Evolutionary conservation across 2,797 vertebrate genomes (phyloP).

Genomic region (Eurystomus glaucurus): DNA sequence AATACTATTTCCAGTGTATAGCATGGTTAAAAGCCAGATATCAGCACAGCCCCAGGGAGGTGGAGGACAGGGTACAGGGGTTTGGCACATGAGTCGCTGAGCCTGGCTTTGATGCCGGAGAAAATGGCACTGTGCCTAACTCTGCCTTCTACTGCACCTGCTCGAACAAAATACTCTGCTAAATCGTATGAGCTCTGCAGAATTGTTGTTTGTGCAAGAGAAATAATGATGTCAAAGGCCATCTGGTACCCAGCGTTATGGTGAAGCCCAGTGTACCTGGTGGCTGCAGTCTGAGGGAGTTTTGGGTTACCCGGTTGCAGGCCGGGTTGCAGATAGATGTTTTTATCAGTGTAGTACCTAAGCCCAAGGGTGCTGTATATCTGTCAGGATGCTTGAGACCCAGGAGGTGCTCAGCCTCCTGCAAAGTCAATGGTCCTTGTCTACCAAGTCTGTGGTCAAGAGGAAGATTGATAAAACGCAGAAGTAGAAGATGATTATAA

Average conservation of each 20-base stretch:
- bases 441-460: not conserved
- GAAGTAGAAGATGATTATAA: too few species aligned
- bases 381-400: not conserved
- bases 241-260: fast-evolving
- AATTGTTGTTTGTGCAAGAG: too few species aligned
- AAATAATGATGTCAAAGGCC: not conserved
- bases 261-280: not conserved
- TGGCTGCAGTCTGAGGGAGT: not conserved
- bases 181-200: not conserved
- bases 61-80: fast-evolving
- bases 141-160: too few species aligned
- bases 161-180: not conserved
- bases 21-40: not conserved
- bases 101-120: not conserved
- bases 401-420: fast-evolving
- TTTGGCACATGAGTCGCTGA: not conserved
- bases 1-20: not conserved
- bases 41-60: not conserved
- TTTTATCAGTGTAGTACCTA: not conserved
- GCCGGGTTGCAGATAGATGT: not conserved
- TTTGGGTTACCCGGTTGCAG: not conserved
- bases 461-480: not conserved
- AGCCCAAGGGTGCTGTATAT: not conserved
- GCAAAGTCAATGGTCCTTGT: not conserved
- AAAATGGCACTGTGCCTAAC: not conserved